These are phyloP conservation scores for Ephialtes manifestator DNA, from an alignment of 2,888 invertebrate species.

Conservation along the genomic window DNA sequence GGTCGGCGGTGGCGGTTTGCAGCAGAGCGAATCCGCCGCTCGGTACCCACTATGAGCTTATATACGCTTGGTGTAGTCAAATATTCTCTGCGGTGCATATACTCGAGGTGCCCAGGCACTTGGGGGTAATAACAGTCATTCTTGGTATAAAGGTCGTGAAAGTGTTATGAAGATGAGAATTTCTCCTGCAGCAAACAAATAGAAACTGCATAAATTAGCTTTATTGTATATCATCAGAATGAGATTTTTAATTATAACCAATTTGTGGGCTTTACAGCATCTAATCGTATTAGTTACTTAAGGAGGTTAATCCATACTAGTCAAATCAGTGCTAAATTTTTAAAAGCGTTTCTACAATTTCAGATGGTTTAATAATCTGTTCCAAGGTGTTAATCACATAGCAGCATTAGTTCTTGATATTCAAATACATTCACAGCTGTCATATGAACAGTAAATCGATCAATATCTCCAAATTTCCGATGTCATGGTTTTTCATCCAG, in stretches of 20 bases:
- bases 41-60: conserved; percentile 25
- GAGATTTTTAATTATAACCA: neutral
- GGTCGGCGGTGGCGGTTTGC: conserved; percentile 52
- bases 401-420: no score
- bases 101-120: neutral
- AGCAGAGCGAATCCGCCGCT: conserved; percentile 46
- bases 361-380: no score
- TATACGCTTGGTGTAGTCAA: conserved; percentile 33
- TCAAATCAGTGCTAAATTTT: no score
- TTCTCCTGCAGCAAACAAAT: neutral
- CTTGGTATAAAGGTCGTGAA: neutral
- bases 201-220: conserved; percentile 1
- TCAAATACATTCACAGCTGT: no score
- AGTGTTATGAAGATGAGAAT: conserved; percentile 12
- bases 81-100: conserved; percentile 41
- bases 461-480: no score
- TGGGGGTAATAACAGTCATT: conserved; percentile 17
- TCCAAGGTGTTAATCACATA: no score
- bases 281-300: no score
- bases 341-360: no score
- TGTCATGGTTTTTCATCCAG: no score
- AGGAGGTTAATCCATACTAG: no score
- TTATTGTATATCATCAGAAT: neutral
- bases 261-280: neutral
- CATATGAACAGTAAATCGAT: no score